Evolutionary conservation across 2,113 vertebrate species (phyloP).

Genomic region (Stictonetta naevosa): DNA sequence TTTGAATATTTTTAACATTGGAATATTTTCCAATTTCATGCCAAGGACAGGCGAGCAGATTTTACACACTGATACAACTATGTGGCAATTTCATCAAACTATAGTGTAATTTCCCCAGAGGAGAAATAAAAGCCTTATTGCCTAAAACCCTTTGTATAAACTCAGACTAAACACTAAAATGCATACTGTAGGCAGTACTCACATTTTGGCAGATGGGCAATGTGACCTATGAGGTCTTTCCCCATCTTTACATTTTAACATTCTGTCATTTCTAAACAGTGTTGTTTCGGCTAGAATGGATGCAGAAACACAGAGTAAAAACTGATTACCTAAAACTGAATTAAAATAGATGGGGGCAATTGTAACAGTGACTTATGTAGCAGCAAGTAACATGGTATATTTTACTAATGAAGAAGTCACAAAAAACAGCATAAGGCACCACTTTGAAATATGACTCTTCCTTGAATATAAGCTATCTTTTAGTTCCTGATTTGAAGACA

Average conservation of each 20-base stretch:
- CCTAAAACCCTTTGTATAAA: neutral
- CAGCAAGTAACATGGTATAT: neutral
- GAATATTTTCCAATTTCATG: neutral
- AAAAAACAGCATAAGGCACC: neutral
- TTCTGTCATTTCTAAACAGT: neutral
- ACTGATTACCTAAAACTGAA: neutral
- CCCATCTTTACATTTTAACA: neutral
- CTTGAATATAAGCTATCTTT: neutral
- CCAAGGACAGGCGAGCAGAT: neutral
- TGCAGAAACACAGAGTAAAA: neutral
- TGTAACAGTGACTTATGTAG: slow-evolving; percentile 1
- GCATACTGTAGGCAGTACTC: neutral
- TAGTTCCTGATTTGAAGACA: neutral
- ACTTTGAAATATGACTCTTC: neutral
- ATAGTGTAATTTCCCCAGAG: neutral
- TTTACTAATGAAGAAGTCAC: neutral
- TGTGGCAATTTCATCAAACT: neutral
- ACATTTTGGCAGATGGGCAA: neutral
- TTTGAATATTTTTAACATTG: neutral
- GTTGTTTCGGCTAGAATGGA: neutral
- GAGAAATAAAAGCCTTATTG: neutral
- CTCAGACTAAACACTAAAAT: neutral
- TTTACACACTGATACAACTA: neutral
- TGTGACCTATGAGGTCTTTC: neutral
- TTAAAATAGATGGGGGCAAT: neutral